These are phyloP conservation scores for Athripsodes cinereus DNA, from an alignment of 2,888 invertebrate species.

Conservation along the genomic window DNA sequence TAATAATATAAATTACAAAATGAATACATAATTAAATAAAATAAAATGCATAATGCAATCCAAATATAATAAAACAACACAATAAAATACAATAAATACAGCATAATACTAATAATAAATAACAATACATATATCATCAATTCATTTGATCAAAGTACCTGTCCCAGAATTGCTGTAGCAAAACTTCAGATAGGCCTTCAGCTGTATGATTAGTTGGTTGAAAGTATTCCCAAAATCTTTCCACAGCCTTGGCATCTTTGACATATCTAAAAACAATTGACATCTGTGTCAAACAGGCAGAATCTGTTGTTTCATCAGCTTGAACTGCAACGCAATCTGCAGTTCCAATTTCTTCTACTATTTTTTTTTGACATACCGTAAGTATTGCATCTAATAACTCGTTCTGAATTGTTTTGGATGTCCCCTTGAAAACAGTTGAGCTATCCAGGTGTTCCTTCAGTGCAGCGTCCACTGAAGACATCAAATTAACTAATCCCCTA, in stretches of 20 bases:
- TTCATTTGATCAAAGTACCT: too few species aligned
- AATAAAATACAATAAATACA: too few species aligned
- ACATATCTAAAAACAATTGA: constrained; percentile 31
- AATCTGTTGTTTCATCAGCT: constrained; percentile 30
- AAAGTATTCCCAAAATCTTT: constrained; percentile 31
- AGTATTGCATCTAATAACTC: constrained; percentile 32
- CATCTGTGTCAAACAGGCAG: constrained; percentile 28
- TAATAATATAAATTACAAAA: too few species aligned
- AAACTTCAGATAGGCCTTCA: constrained; percentile 15
- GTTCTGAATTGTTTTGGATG: constrained; percentile 32
- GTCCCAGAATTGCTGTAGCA: too few species aligned
- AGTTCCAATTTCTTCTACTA: constrained; percentile 29
- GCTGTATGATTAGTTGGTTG: constrained; percentile 26
- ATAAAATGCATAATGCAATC: too few species aligned
- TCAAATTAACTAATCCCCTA: constrained; percentile 31
- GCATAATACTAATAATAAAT: too few species aligned
- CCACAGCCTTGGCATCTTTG: constrained; percentile 26
- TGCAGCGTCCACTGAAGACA: constrained; percentile 28
- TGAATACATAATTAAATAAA: too few species aligned
- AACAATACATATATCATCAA: too few species aligned
- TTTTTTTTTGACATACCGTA: constrained; percentile 29
- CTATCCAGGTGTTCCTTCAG: constrained; percentile 29
- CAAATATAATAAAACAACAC: too few species aligned
- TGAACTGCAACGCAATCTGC: constrained; percentile 29
- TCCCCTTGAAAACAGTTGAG: constrained; percentile 31